Conservation (phyloP, 1,140 invertebrate genomes). For the Agraylea sexmaculata region DNA sequence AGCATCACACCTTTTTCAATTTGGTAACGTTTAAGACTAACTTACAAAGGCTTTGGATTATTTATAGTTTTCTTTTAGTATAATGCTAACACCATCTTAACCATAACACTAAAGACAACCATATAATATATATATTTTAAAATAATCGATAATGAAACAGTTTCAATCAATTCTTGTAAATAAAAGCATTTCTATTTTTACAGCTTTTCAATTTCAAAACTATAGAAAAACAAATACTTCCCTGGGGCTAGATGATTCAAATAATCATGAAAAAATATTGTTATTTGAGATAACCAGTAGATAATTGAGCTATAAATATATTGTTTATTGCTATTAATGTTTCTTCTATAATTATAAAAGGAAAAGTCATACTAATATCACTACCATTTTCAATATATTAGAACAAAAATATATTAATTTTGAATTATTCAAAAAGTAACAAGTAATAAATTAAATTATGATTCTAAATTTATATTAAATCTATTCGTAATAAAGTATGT, state of each 20-base stretch:
- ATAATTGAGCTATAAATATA: conserved; percentile 18
- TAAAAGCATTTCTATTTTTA: conserved; percentile 9
- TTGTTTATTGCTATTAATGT: conserved; percentile 22
- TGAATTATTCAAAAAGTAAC: neutral
- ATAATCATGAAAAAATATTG: too few species aligned
- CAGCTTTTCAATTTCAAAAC: too few species aligned
- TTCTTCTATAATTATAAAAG: conserved; percentile 12
- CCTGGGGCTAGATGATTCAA: too few species aligned
- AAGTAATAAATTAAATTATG: conserved; percentile 9
- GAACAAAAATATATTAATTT: conserved; percentile 20
- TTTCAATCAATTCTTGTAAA: neutral
- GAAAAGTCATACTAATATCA: too few species aligned
- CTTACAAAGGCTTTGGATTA: conserved; percentile 23
- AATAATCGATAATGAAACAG: conserved; percentile 2
- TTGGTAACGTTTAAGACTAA: conserved; percentile 12
- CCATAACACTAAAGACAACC: conserved; percentile 20
- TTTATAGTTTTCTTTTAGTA: conserved; percentile 18
- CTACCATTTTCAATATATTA: conserved; percentile 10
- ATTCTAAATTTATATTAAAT: conserved; percentile 9
- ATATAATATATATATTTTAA: conserved; percentile 14
- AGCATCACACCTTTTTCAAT: neutral
- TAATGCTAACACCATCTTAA: conserved; percentile 15
- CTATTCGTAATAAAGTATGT: conserved; percentile 2
- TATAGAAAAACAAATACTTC: too few species aligned
- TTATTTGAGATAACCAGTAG: too few species aligned